Evolutionary conservation across 2,113 vertebrate species (phyloP).

Genomic region (Excalfactoria chinensis): DNA sequence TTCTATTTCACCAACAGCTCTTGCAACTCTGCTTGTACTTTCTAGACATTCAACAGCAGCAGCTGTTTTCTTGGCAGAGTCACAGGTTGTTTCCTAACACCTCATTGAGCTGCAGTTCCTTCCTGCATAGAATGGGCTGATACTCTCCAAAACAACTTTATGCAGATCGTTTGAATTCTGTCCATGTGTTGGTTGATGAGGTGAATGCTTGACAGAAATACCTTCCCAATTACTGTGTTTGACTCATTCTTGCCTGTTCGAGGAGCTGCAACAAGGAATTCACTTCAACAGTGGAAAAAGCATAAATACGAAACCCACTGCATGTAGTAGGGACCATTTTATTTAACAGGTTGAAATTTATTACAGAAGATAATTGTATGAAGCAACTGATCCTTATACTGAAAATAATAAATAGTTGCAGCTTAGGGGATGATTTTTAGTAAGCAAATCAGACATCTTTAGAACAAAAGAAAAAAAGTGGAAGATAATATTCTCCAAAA

Average conservation of each 20-base stretch:
- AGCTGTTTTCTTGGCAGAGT: background rate
- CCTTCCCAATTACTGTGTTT: background rate
- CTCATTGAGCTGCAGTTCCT: background rate
- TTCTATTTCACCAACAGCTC: background rate
- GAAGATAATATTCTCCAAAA: background rate
- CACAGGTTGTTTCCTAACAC: background rate
- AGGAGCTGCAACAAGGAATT: background rate
- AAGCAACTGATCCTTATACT: background rate
- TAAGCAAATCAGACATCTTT: background rate
- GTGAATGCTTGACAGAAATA: background rate
- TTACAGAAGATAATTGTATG: background rate
- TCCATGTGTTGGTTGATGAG: background rate
- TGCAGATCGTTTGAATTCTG: background rate
- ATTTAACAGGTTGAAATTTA: background rate
- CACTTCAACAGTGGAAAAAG: background rate
- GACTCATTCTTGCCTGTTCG: background rate
- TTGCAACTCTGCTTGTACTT: background rate
- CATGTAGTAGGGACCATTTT: background rate
- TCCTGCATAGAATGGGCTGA: background rate
- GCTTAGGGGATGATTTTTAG: accelerated
- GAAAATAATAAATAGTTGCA: background rate
- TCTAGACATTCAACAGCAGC: background rate
- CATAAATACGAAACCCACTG: background rate
- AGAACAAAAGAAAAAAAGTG: background rate
- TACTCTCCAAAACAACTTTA: background rate